Conservation (phyloP, 1,140 invertebrate species). For the Heliconius hermathena region DNA sequence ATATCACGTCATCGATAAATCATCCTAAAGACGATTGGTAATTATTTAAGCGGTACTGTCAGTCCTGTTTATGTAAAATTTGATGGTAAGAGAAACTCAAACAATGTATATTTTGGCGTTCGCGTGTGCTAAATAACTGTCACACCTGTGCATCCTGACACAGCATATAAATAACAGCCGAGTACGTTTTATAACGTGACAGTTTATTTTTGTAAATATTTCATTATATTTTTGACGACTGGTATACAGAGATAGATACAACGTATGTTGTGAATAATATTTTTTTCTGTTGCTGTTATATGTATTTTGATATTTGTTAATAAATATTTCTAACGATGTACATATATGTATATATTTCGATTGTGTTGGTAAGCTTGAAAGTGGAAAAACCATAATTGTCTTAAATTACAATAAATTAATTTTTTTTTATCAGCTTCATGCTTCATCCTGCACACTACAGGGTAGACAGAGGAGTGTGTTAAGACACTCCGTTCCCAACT, state of each 20-base stretch:
- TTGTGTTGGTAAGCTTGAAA: no score
- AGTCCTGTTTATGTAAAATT: constrained; percentile 32
- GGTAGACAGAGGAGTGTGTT: no score
- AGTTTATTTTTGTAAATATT: constrained; percentile 34
- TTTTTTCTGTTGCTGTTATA: neutral
- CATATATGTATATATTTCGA: neutral
- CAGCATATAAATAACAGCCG: constrained; percentile 38
- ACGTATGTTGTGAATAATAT: neutral
- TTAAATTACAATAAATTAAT: no score
- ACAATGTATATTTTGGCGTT: constrained; percentile 44
- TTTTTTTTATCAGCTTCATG: no score
- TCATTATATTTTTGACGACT: neutral
- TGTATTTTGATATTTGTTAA: neutral
- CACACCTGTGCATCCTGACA: constrained; percentile 47
- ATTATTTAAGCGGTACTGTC: constrained; percentile 34
- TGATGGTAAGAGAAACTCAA: constrained; percentile 35
- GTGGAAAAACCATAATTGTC: no score
- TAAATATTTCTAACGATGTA: no score
- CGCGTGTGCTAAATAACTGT: constrained; percentile 40
- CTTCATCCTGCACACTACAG: no score
- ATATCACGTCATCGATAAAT: constrained; percentile 33
- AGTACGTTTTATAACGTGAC: constrained; percentile 37
- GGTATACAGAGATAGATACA: neutral
- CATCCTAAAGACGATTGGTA: constrained; percentile 32
- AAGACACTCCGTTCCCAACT: no score